Evolutionary conservation across 2,888 invertebrate genomes (phyloP).

Genomic region (Beris morrisii): DNA sequence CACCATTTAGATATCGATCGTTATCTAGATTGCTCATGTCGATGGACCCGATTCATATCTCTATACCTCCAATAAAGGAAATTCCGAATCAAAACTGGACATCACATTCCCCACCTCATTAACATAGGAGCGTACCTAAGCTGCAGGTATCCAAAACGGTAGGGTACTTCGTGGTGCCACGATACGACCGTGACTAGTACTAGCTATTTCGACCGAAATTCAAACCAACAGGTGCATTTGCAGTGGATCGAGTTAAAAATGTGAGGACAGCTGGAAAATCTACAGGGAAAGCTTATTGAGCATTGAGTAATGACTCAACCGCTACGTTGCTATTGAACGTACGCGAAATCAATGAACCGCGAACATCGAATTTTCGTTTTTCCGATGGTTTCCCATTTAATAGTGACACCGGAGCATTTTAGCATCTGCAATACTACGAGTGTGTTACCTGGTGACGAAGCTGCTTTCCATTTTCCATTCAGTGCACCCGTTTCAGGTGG

Average conservation of each 20-base stretch:
- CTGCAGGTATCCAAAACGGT: background rate
- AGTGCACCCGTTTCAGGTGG: conserved; percentile 6
- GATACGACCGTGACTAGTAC: background rate
- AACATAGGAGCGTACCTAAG: background rate
- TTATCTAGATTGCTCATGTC: conserved; percentile 18
- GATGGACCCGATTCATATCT: conserved; percentile 2
- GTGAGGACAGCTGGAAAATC: background rate
- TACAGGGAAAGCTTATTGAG: no score
- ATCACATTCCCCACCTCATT: conserved; percentile 1
- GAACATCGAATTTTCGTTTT: conserved; percentile 12
- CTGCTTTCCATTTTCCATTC: conserved; percentile 17
- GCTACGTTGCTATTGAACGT: background rate
- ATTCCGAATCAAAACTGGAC: conserved; percentile 18
- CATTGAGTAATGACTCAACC: no score
- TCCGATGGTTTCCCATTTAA: conserved; percentile 14
- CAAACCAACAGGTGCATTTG: conserved; percentile 11
- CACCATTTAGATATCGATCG: conserved; percentile 30
- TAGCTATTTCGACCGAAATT: background rate
- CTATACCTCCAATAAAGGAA: conserved; percentile 3
- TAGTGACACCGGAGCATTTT: background rate
- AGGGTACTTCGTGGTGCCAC: background rate
- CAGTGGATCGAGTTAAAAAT: background rate
- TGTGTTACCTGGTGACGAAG: conserved; percentile 8
- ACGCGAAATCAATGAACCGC: conserved; percentile 15
- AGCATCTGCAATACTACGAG: background rate